Percentiles rank a stretch among this genome's conserved stretches.
phyloP scores from a whole-genome alignment of 2,888 invertebrate species.

The Oscheius sp. region DNA sequence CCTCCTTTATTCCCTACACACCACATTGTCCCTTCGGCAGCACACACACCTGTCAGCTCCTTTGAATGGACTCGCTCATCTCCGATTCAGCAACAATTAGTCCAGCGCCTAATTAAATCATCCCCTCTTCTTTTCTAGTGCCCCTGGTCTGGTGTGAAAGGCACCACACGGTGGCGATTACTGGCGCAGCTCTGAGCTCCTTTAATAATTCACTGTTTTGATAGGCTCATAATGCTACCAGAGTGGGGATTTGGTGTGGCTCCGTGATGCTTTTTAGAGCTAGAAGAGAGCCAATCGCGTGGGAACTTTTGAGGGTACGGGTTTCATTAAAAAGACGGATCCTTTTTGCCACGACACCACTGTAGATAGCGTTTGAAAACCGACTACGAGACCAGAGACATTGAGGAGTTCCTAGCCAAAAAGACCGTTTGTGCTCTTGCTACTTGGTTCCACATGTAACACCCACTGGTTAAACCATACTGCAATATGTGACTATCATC shows the following conservation, averaged over 20 bases:
- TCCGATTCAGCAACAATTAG: slow-evolving; percentile 37
- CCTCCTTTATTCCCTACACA: not conserved
- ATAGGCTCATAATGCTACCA: not conserved
- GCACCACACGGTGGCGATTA: slow-evolving; percentile 6
- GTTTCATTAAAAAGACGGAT: no score
- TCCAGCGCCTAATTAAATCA: slow-evolving; percentile 30
- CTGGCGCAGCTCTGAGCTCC: not conserved
- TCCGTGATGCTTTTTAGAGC: not conserved
- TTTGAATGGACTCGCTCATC: slow-evolving; percentile 26
- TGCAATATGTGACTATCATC: no score
- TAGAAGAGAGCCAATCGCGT: not conserved
- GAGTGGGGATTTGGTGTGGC: slow-evolving; percentile 4
- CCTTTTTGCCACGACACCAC: no score
- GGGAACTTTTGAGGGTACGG: not conserved
- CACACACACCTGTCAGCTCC: slow-evolving; percentile 8
- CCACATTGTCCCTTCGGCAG: no score
- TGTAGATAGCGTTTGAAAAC: no score
- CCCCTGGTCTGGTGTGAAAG: not conserved
- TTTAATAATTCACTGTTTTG: slow-evolving; percentile 31
- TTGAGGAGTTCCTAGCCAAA: no score
- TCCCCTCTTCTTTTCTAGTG: slow-evolving; percentile 6
- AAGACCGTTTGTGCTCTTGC: no score
- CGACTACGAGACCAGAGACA: no score
- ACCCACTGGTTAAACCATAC: no score
- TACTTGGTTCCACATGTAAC: no score